Base-by-base conservation (phyloP, 1,140 invertebrate genomes). In the Nautilus pompilius region DNA sequence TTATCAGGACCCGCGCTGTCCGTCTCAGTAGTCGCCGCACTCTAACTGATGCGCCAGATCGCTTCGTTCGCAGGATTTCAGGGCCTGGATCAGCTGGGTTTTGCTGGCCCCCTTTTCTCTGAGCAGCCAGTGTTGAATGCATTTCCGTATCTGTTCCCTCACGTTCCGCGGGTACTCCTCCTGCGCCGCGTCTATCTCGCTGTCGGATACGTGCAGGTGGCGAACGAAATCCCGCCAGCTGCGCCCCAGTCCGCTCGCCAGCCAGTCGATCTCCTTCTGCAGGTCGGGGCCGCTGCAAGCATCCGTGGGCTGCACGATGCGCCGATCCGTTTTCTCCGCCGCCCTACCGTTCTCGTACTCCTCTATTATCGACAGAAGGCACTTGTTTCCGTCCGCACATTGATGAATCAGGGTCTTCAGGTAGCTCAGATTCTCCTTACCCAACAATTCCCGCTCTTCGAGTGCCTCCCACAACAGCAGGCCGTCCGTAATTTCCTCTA, bases 181-280 rank as follows among this genome's bases (percentile, higher is more conserved):
- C 1, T 65, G 59, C 22, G 71, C 62, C 3, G 45, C 46, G n/a
- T 70, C 68, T 55, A 76, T 69, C 10, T 70, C 69, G 20, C 58
- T 41, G 32, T 76, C 75, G 5, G 36, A 29, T 5, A 73, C 24
- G 41, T 67, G 71, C n/a, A 76, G 57, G 0, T 65, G 58, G 22
- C 75, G 51, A 59, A 75, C 67, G 51, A 67, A 72, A 59, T 71
- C 71, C 46, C 64, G 64, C 75, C 75, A 76, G 51, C 73, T 67
- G 51, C 68, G 56, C 20, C 75, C 69, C 32, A 76, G 48, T 34
- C 67, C 67, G 26, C 60, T 66, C 4, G 60, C 65, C n/a, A 76
- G 56, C 32, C 71, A 72, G 48, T 60, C 60, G 26, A 73, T 68
- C 65, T 76, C 75, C 41, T 53, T 54, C 15, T 28, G 62, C 17